phyloP scores from a whole-genome alignment of 2,113 vertebrate genomes.

The Malurus cyaneus region DNA sequence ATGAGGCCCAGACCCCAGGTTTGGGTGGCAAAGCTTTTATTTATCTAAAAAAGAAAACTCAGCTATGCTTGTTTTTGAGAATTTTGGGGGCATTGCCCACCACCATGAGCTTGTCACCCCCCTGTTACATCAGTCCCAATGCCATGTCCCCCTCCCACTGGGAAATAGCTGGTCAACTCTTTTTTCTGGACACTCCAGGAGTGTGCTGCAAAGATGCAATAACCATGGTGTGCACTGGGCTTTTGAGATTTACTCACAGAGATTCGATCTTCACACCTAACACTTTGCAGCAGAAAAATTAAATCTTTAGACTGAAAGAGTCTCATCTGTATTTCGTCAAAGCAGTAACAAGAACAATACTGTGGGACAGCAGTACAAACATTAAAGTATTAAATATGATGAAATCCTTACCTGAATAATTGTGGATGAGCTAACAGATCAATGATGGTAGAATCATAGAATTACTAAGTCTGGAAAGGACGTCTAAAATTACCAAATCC shows the following conservation, averaged over 20 bases:
- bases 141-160: background rate
- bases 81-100: background rate
- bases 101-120: background rate
- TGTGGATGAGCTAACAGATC: background rate
- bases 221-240: background rate
- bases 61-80: background rate
- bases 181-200: background rate
- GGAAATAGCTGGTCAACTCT: background rate
- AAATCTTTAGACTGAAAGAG: background rate
- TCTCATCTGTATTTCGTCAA: background rate
- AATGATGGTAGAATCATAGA: background rate
- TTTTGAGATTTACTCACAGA: background rate
- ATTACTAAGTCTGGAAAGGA: background rate
- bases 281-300: background rate
- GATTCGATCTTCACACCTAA: background rate
- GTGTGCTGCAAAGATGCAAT: background rate
- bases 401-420: background rate
- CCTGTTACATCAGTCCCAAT: background rate
- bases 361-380: background rate
- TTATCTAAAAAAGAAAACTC: background rate
- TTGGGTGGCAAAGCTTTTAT: background rate
- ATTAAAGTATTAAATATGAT: background rate
- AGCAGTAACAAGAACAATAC: background rate
- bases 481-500: background rate
- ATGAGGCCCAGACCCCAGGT: accelerated